Conservation (phyloP, 2,888 invertebrate species). For the Cylindroiulus punctatus region DNA sequence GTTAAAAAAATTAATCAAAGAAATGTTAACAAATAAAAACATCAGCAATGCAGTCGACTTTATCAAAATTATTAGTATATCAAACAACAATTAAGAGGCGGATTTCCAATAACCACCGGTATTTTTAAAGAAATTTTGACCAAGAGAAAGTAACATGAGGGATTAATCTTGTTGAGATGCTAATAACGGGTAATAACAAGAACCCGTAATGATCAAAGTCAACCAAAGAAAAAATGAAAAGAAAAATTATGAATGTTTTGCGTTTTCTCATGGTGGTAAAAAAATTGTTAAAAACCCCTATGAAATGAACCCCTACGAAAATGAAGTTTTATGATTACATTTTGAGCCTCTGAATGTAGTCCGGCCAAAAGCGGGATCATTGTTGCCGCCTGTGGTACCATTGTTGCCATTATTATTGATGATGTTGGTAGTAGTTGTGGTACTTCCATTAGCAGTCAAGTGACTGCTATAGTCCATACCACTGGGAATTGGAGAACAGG, state of each 20-base stretch:
- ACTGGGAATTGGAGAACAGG: conserved; percentile 55
- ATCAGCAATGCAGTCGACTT: background rate
- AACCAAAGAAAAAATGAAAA: conserved; percentile 42
- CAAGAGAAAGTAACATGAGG: background rate
- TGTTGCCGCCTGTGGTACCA: conserved; percentile 60
- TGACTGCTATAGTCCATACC: conserved; percentile 42
- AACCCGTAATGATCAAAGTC: background rate
- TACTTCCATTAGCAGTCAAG: conserved; percentile 47
- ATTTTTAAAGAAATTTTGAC: background rate
- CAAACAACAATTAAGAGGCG: background rate
- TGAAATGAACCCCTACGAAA: conserved; percentile 8
- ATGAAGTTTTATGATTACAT: conserved; percentile 70
- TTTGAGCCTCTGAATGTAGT: conserved; percentile 84
- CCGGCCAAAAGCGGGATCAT: conserved; percentile 71
- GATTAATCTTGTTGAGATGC: background rate
- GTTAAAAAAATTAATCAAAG: background rate
- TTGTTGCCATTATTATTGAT: conserved; percentile 51
- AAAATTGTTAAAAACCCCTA: background rate
- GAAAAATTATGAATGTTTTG: background rate
- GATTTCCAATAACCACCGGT: background rate
- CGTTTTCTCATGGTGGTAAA: background rate
- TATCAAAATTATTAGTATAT: background rate
- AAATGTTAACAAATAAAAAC: background rate
- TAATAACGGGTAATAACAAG: background rate
- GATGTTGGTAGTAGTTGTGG: conserved; percentile 30